phyloP scores from a whole-genome alignment of 2,888 invertebrate genomes.

The Ophion costatus region DNA sequence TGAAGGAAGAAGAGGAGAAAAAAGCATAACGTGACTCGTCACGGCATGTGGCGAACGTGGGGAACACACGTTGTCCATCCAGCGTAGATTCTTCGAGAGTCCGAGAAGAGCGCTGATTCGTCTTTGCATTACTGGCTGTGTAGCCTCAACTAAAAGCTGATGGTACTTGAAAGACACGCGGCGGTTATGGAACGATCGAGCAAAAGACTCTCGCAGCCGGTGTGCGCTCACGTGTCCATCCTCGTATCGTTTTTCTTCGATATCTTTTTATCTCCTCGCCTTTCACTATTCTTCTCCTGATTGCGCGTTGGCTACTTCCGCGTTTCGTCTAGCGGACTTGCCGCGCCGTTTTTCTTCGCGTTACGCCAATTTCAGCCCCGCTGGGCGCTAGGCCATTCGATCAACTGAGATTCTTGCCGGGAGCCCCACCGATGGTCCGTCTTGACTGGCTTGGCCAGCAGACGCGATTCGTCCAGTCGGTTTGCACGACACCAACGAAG shows the following conservation, averaged over 20 bases:
- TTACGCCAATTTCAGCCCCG: background rate
- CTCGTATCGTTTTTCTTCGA: constrained; percentile 10
- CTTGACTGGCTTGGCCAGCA: no score
- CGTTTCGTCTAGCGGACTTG: constrained; percentile 48
- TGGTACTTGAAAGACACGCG: constrained; percentile 59
- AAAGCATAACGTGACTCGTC: constrained; percentile 67
- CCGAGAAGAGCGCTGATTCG: constrained; percentile 41
- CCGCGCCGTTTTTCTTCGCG: constrained; percentile 1
- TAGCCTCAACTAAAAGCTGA: constrained; percentile 30
- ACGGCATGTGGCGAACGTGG: constrained; percentile 68
- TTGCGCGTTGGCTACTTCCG: constrained; percentile 54
- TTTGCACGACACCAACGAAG: no score
- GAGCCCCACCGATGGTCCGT: background rate
- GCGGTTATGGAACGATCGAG: constrained; percentile 30
- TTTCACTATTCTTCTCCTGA: constrained; percentile 33
- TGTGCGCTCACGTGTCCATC: constrained; percentile 24
- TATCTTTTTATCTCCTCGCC: constrained; percentile 8
- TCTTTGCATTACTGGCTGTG: constrained; percentile 26
- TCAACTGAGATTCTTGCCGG: background rate
- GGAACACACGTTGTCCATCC: constrained; percentile 59
- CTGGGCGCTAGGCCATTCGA: background rate
- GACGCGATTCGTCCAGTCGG: no score
- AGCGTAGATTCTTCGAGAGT: constrained; percentile 19
- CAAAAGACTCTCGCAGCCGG: constrained; percentile 54
- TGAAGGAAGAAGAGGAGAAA: constrained; percentile 8